Evolutionary conservation across 2,113 vertebrate genomes (phyloP).

Genomic region (Verasper variegatus): DNA sequence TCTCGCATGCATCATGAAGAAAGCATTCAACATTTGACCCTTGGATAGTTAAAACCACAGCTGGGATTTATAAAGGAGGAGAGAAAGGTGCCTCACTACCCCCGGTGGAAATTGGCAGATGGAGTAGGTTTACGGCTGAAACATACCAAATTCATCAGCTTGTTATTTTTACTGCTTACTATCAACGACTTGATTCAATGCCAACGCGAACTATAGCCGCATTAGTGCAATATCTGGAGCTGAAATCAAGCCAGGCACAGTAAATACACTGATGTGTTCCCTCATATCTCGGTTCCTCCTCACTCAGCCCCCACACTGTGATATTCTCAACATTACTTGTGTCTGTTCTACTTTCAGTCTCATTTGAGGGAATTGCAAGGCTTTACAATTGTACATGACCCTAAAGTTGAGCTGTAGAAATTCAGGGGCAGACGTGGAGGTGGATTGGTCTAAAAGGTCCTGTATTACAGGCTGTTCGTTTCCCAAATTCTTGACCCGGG

Average conservation of each 20-base stretch:
- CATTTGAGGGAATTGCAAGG: slow-evolving; percentile 11
- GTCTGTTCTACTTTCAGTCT: slow-evolving; percentile 35
- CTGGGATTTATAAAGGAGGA: slow-evolving; percentile 78
- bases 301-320: slow-evolving; percentile 26
- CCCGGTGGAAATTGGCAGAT: slow-evolving; percentile 64
- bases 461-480: slow-evolving; percentile 32
- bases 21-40: slow-evolving; percentile 77
- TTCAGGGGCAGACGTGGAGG: slow-evolving; percentile 14
- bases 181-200: slow-evolving; percentile 58
- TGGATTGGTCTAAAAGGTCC: slow-evolving; percentile 8
- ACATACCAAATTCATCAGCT: slow-evolving; percentile 60
- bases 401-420: slow-evolving; percentile 8
- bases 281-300: slow-evolving; percentile 37
- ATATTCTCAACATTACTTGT: slow-evolving; percentile 34
- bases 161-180: slow-evolving; percentile 65
- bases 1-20: slow-evolving; percentile 70
- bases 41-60: slow-evolving; percentile 69
- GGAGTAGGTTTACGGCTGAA: slow-evolving; percentile 67
- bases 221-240: slow-evolving; percentile 45
- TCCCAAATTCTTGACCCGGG: slow-evolving; percentile 53
- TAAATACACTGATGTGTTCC: slow-evolving; percentile 62
- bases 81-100: slow-evolving; percentile 67
- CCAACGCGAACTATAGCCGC: slow-evolving; percentile 61
- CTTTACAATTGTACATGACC: slow-evolving; percentile 1
- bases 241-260: slow-evolving; percentile 43